These are phyloP conservation scores for Tubulanus polymorphus DNA, from an alignment of 2,888 invertebrate species.

Conservation along the genomic window DNA sequence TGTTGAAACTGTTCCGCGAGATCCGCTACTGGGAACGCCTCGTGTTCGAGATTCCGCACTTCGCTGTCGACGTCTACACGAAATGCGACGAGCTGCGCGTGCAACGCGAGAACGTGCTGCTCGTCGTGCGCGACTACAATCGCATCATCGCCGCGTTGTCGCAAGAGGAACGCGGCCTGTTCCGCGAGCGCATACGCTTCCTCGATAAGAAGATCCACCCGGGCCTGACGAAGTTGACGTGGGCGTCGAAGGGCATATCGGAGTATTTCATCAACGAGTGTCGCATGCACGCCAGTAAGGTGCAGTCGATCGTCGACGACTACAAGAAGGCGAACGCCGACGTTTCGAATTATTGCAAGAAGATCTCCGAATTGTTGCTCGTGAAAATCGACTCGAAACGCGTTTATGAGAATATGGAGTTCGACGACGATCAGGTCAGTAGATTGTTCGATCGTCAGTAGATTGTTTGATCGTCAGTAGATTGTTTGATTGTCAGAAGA, in stretches of 20 bases:
- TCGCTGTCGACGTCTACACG: constrained; percentile 63
- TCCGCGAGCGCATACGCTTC: constrained; percentile 67
- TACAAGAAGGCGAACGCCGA: constrained; percentile 73
- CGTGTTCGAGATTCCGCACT: constrained; percentile 66
- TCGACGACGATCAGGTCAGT: constrained; percentile 47
- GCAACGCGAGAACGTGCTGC: constrained; percentile 49
- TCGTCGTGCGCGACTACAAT: constrained; percentile 54
- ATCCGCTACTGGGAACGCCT: constrained; percentile 71
- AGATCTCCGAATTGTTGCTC: constrained; percentile 49
- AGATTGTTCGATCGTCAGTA: too few relatives aligned
- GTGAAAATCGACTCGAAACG: constrained; percentile 50
- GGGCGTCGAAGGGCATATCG: constrained; percentile 50
- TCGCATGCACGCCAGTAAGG: constrained; percentile 45
- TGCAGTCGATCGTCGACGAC: constrained; percentile 70
- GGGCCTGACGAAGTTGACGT: constrained; percentile 53
- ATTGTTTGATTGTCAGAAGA: too few relatives aligned
- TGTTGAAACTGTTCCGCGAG: constrained; percentile 69
- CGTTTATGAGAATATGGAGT: constrained; percentile 51
- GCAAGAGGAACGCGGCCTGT: constrained; percentile 71
- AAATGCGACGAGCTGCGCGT: constrained; percentile 47
- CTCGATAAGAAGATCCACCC: constrained; percentile 56
- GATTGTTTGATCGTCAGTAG: too few relatives aligned
- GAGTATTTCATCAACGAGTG: constrained; percentile 53
- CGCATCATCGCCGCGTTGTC: constrained; percentile 71
- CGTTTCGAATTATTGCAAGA: constrained; percentile 46